phyloP scores from a whole-genome alignment of 1,140 invertebrate genomes.

The Dendrolimus punctatus region DNA sequence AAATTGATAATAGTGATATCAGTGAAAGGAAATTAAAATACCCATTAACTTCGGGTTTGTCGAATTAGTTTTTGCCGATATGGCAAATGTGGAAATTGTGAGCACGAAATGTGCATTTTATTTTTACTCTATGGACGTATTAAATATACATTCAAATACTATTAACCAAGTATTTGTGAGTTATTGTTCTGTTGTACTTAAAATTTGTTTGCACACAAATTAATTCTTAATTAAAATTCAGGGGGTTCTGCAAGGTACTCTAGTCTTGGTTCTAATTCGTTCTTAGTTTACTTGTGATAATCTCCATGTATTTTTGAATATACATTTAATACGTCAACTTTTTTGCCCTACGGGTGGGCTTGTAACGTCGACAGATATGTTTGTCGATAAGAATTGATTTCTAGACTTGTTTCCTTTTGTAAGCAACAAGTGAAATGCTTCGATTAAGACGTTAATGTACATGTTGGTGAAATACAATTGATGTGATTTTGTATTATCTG shows the following conservation, averaged over 20 bases:
- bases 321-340: no score
- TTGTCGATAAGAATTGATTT: conserved; percentile 38
- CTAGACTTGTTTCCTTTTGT: conserved; percentile 60
- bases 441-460: conserved; percentile 67
- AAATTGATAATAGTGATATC: conserved; percentile 61
- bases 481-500: conserved; percentile 65
- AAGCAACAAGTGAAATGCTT: conserved; percentile 64
- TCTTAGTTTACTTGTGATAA: no score
- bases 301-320: no score
- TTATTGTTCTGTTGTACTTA: no score
- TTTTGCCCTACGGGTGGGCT: conserved; percentile 56
- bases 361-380: conserved; percentile 34
- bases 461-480: conserved; percentile 72
- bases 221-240: no score
- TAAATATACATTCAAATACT: conserved; percentile 29
- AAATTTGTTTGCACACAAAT: no score
- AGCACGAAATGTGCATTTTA: conserved; percentile 54
- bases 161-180: not conserved
- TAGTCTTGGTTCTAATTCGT: no score
- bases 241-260: no score
- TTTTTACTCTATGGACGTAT: conserved; percentile 37
- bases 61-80: conserved; percentile 30
- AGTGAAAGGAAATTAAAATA: conserved; percentile 18
- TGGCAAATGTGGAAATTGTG: conserved; percentile 35
- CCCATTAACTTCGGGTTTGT: conserved; percentile 28